A percentile compares a stretch with the other conserved stretches of the same genome.
phyloP scores from a whole-genome alignment of 2,888 invertebrate genomes.

The Eubasilissa splendida region DNA sequence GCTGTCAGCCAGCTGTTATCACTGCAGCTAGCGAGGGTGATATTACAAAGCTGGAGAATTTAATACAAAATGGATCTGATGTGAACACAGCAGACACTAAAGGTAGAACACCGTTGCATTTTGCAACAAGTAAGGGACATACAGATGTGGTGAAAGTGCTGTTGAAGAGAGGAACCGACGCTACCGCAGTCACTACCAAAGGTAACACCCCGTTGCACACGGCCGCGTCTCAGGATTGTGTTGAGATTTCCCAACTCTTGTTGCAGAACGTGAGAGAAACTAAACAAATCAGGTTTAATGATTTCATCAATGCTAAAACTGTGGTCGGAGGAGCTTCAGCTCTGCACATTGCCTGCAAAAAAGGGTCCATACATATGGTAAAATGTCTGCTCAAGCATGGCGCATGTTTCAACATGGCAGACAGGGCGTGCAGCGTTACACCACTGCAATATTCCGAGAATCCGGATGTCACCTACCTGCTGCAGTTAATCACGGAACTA shows the following conservation, averaged over 20 bases:
- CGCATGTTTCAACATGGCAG: background rate
- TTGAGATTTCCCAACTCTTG: conserved; percentile 67
- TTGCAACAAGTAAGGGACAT: conserved; percentile 69
- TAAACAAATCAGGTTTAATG: background rate
- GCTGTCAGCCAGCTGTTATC: conserved; percentile 9
- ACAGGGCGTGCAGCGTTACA: background rate
- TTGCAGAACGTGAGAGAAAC: background rate
- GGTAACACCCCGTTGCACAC: conserved; percentile 87
- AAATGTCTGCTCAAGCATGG: background rate
- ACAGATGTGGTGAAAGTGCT: conserved; percentile 78
- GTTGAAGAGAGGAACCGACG: conserved; percentile 76
- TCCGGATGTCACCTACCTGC: background rate
- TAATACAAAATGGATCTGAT: conserved; percentile 11
- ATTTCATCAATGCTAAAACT: conserved; percentile 12
- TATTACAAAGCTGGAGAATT: background rate
- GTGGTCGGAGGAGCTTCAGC: background rate
- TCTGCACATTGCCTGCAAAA: background rate
- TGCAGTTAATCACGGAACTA: background rate
- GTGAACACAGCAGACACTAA: conserved; percentile 8
- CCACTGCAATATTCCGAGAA: background rate
- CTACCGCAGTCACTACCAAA: conserved; percentile 80
- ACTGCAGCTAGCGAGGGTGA: background rate
- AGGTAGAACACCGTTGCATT: conserved; percentile 8
- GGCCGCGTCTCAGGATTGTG: conserved; percentile 74
- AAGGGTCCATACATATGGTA: background rate